Evolutionary conservation across 2,888 invertebrate species (phyloP).

Genomic region (Gymnocheta viridis): DNA sequence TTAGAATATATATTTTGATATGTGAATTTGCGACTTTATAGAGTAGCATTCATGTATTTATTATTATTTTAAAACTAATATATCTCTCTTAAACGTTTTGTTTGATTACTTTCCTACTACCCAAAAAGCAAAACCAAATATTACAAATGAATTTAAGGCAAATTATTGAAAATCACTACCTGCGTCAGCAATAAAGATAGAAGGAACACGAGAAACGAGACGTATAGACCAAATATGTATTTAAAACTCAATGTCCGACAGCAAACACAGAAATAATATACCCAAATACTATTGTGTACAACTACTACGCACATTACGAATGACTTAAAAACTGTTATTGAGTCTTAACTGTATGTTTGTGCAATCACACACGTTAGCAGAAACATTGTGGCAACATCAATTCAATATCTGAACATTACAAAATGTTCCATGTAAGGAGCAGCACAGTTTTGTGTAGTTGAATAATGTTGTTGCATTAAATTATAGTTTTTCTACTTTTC

Average conservation of each 20-base stretch:
- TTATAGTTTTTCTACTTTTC: conserved; percentile 14
- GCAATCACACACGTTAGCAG: not conserved
- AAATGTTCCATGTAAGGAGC: conserved; percentile 55
- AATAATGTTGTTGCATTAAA: conserved; percentile 8
- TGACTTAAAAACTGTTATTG: conserved; percentile 68
- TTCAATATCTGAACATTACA: conserved; percentile 27
- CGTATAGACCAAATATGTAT: conserved; percentile 22
- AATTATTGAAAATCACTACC: conserved; percentile 67
- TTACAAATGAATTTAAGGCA: conserved; percentile 54
- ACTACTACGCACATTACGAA: conserved; percentile 64
- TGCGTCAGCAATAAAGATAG: conserved; percentile 36
- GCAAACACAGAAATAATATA: conserved; percentile 31
- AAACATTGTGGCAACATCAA: conserved; percentile 25
- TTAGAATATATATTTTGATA: no score
- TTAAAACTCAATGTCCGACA: conserved; percentile 27
- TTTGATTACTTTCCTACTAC: no score
- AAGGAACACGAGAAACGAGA: conserved; percentile 15
- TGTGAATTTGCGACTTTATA: no score
- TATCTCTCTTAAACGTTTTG: no score
- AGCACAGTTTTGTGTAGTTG: conserved; percentile 34
- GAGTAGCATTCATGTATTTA: no score
- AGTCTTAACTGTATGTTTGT: conserved; percentile 46
- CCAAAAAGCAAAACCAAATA: conserved; percentile 50
- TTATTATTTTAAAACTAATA: no score
- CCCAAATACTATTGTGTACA: conserved; percentile 24